Base-by-base conservation (phyloP, 2,888 invertebrate species). In the Leptogaster cylindrica region DNA sequence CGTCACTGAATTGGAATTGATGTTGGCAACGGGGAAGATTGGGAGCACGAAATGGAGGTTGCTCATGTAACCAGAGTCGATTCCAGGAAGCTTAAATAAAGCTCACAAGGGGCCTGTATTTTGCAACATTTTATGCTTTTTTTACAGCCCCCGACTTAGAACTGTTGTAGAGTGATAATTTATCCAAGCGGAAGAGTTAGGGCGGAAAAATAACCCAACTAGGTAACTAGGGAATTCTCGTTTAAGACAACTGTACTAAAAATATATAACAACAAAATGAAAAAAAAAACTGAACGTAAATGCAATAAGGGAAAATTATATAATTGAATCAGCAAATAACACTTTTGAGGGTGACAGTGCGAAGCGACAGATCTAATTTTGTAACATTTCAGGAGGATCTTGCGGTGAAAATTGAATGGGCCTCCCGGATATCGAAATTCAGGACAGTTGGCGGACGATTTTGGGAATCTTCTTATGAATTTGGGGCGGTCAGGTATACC, bases 311-410 rank as follows among this genome's bases (percentile, higher is more conserved):
- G 67, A 64, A 69, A 67, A 69, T 69, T 69, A 67, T 58, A 64
- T 69, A 69, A 69, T 69, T 69, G 69, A 69, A 67, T 69, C 69
- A 69, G 67, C 55, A 50, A 36, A 55, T 66, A 67, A 67, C 58
- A 65, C 65, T 48, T 51, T 20, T 36, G 23, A 52, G 64, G 23
- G 18, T n/a, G 28, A 50, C 65, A 65, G 46, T 48, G 63, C 65
- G 51, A 67, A 70, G 41, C 61, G 70, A 70, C 70, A 70, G 67
- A 70, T 70, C 70, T 65, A 70, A 70, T 70, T 67, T n/a, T 67
- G 67, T 14, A 4, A 12, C 33, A 33, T 48, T 64, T 64, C 46
- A 64, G 48, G 46, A 27, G 64, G 25, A 33, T 23, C 31, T 48
- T 36, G 14, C 25, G 51, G 28, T 51, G 51, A 51, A 28, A 25